A percentile compares a stretch with the other conserved stretches of the same genome.
phyloP scores from a whole-genome alignment of 1,140 invertebrate genomes.

The Eulimnadia texana region DNA sequence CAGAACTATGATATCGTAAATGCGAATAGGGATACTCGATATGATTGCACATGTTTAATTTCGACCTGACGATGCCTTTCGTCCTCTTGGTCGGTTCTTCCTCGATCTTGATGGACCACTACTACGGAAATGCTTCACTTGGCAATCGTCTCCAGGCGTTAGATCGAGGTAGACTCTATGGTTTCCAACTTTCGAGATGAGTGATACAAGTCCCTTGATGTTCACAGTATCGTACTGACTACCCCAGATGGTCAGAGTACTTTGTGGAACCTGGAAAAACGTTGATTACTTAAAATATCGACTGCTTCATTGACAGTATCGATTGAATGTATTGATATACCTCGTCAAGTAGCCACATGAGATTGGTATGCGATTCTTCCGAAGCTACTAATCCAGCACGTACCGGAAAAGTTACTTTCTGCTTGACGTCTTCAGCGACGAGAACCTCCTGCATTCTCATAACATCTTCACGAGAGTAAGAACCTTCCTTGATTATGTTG shows the following conservation, averaged over 20 bases:
- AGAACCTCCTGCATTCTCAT: slow-evolving; percentile 53
- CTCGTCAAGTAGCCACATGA: slow-evolving; percentile 16
- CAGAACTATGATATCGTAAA: too few species aligned
- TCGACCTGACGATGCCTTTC: background rate
- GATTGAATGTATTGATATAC: background rate
- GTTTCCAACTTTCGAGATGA: slow-evolving; percentile 6
- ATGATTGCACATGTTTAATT: too few species aligned
- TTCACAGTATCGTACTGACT: slow-evolving; percentile 26
- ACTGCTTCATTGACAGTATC: background rate
- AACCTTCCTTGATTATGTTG: slow-evolving; percentile 30
- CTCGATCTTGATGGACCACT: background rate
- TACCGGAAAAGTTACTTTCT: slow-evolving; percentile 65
- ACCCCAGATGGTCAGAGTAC: slow-evolving; percentile 57
- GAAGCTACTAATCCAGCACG: slow-evolving; percentile 49
- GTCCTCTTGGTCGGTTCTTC: background rate
- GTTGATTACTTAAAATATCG: background rate
- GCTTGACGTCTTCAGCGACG: slow-evolving; percentile 37
- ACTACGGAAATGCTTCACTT: background rate
- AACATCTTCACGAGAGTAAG: slow-evolving; percentile 51
- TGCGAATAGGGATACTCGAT: too few species aligned
- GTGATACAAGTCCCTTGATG: slow-evolving; percentile 9
- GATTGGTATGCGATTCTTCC: background rate
- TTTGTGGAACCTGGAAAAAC: slow-evolving; percentile 19
- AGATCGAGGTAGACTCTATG: slow-evolving; percentile 6
- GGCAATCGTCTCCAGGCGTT: background rate